These are phyloP conservation scores for Murina feae DNA, from an alignment of 2,113 vertebrate genomes.

Conservation along the genomic window DNA sequence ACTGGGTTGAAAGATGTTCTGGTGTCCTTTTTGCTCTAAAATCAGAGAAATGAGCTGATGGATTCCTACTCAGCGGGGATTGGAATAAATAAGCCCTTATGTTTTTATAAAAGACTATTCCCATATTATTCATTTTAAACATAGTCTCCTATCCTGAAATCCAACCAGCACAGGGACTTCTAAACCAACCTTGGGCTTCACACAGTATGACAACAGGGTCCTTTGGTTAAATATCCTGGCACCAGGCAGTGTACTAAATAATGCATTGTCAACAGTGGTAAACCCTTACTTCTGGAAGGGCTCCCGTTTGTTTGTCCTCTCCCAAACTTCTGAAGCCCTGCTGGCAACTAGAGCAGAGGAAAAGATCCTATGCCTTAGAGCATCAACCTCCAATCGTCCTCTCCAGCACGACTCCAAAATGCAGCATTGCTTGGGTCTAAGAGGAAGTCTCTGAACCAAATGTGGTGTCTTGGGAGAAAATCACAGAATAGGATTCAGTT, in stretches of 20 bases:
- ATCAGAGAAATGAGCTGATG: slow-evolving; percentile 11
- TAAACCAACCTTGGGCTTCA: background rate
- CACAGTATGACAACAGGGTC: background rate
- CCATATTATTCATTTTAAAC: background rate
- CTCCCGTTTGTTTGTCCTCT: background rate
- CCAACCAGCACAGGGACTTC: background rate
- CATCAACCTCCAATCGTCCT: background rate
- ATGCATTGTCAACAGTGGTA: background rate
- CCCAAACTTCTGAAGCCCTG: background rate
- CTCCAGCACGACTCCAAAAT: background rate
- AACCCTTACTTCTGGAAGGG: background rate
- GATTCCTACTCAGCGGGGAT: background rate
- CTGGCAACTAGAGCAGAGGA: background rate
- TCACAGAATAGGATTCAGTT: background rate
- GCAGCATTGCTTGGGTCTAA: background rate
- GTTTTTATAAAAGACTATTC: background rate
- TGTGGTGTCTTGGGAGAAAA: background rate
- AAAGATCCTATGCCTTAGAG: background rate
- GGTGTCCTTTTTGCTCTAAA: slow-evolving; percentile 16
- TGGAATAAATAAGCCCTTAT: background rate
- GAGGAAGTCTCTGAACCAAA: background rate
- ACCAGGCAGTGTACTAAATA: slow-evolving; percentile 29
- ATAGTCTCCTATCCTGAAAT: slow-evolving; percentile 20
- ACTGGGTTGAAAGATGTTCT: background rate
- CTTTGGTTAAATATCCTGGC: slow-evolving; percentile 48